Conservation (phyloP, 2,888 invertebrate genomes). For the Ectemnius cavifrons region DNA sequence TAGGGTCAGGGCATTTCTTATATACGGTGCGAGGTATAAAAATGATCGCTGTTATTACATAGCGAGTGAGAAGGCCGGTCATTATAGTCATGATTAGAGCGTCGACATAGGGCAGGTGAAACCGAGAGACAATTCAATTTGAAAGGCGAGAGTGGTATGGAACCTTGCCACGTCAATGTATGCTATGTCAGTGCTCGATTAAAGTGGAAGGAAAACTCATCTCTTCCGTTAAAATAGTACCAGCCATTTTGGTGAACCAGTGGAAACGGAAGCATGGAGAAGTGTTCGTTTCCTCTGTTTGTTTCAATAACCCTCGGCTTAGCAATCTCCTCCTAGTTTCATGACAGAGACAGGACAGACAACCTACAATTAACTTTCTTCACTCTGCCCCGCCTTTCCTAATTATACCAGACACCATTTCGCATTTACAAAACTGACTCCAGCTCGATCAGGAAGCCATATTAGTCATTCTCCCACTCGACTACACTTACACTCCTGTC, state of each 20-base stretch:
- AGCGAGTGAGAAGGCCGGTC: neutral
- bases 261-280: neutral
- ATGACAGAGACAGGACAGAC: constrained; percentile 66
- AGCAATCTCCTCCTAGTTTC: constrained; percentile 55
- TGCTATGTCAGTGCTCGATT: neutral
- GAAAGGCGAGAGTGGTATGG: neutral
- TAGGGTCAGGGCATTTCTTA: too few relatives aligned
- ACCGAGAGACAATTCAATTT: constrained; percentile 14
- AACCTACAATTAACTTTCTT: constrained; percentile 69
- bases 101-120: neutral
- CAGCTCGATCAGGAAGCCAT: constrained; percentile 59
- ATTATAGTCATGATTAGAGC: neutral
- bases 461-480: constrained; percentile 44
- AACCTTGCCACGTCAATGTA: neutral
- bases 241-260: neutral
- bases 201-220: constrained; percentile 3
- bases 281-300: neutral
- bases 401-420: neutral
- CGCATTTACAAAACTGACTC: constrained; percentile 37
- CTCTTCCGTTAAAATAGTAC: neutral
- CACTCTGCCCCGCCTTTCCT: constrained; percentile 25
- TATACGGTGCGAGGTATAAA: neutral
- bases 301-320: constrained; percentile 10
- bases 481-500: too few relatives aligned
- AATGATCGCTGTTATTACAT: neutral